Conservation (phyloP, 2,113 vertebrate genomes). For the Phainopepla nitens region DNA sequence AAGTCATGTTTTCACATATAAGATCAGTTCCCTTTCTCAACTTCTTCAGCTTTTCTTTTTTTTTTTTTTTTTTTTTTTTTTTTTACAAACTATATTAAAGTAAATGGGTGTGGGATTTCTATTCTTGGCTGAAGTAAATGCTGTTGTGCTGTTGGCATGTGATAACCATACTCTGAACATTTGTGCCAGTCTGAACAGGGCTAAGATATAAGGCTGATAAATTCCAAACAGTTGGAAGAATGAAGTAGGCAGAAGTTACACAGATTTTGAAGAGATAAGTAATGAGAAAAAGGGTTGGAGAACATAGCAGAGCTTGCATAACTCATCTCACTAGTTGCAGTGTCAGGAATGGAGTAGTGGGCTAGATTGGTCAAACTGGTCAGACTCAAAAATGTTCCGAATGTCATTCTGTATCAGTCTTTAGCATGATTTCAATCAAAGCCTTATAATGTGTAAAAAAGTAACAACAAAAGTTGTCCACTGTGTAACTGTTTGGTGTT, state of each 20-base stretch:
- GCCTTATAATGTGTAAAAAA: neutral
- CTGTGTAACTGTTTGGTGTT: neutral
- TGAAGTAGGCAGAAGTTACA: neutral
- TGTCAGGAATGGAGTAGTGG: neutral
- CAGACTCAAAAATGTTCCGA: neutral
- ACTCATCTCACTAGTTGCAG: neutral
- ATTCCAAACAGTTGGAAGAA: neutral
- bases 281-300: neutral
- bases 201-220: neutral
- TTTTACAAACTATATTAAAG: neutral
- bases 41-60: neutral
- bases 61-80: neutral
- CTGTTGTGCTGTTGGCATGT: neutral
- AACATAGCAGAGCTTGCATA: rapidly evolving
- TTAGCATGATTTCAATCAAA: neutral
- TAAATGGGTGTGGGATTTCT: neutral
- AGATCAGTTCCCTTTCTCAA: neutral
- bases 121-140: neutral
- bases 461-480: neutral
- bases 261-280: neutral
- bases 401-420: neutral
- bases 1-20: neutral
- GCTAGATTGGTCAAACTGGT: neutral
- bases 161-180: neutral
- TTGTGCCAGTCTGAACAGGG: neutral